Evolutionary conservation across 1,140 invertebrate species (phyloP), one percentile per base, ranked within the genome.

Genomic region (Listronotus oregonensis): DNA sequence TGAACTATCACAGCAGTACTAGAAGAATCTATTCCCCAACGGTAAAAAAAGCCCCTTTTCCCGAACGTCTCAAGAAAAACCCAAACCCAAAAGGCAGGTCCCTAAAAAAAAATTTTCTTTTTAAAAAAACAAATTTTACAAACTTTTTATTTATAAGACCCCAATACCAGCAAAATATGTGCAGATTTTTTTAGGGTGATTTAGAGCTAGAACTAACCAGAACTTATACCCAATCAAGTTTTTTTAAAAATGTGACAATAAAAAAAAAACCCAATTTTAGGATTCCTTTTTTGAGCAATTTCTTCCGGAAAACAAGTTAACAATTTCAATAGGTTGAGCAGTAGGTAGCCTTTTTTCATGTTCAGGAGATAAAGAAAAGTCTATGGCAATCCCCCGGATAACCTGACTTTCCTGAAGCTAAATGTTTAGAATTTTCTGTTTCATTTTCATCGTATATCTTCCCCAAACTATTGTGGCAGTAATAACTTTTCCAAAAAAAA

Each of bases 31-130:
- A 99, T 91, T 0, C 98, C 98, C 98, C 0, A 99, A 82, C 0
- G 98, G 97, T 18, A 99, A 80, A 99, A 98, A 80, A 94, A 99
- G 3, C 98, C 98, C 94, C 93, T 80, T 97, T 93, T 4, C 93
- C 92, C 7, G 91, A 94, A 12, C 93, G 82, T 60, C 92, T 83
- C 1, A 99, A 81, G n/a, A 80, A 99, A 99, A 79, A 99, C 97
- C 98, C 98, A 99, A 0, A 99, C 81, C 97, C 97, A 99, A 75
- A 95, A 96, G 4, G 96, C 95, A 6, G 96, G 95, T 0, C 93
- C 94, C 83, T 70, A 62, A 58, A 27, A 27, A 5, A 27, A 27
- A 27, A 27, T 27, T 27, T 3, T 27, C 21, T 27, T 27, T 27
- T 27, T 27, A 27, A 27, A 34, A n/a, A n/a, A n/a, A n/a, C n/a